These are phyloP conservation scores for Doryteuthis pealeii DNA, from an alignment of 1,140 invertebrate species.

Conservation along the genomic window DNA sequence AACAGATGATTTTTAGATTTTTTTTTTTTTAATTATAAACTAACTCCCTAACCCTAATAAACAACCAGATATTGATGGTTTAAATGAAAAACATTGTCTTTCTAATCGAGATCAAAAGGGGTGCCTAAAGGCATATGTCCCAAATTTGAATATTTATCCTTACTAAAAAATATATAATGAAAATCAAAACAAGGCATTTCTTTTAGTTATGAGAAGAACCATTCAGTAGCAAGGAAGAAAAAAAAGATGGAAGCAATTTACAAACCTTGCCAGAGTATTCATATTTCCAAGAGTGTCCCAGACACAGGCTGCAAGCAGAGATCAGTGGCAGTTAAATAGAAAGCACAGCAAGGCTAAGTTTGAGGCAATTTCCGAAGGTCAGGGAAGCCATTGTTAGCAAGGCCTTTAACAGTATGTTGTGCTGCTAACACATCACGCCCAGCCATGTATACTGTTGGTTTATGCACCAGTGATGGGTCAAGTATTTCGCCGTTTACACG, in stretches of 20 bases:
- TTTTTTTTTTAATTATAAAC: too few relatives aligned
- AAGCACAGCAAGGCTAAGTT: slow-evolving; percentile 62
- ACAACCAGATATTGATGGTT: too few relatives aligned
- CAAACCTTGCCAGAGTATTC: slow-evolving; percentile 63
- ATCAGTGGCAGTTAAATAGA: slow-evolving; percentile 65
- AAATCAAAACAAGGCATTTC: not conserved
- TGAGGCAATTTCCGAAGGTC: slow-evolving; percentile 62
- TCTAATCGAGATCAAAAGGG: too few relatives aligned
- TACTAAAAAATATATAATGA: too few relatives aligned
- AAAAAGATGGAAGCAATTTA: not conserved
- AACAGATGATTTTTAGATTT: too few relatives aligned
- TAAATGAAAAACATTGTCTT: too few relatives aligned
- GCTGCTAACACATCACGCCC: slow-evolving; percentile 12
- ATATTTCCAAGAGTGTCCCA: slow-evolving; percentile 63
- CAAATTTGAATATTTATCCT: too few relatives aligned
- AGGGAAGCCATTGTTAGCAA: slow-evolving; percentile 50
- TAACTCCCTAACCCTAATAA: too few relatives aligned
- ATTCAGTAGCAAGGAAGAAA: too few relatives aligned
- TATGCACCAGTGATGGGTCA: slow-evolving; percentile 19
- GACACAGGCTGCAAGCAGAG: slow-evolving; percentile 65
- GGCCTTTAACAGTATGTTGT: slow-evolving; percentile 12
- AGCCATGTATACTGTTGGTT: too few relatives aligned
- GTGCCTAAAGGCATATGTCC: too few relatives aligned
- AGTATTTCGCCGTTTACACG: slow-evolving; percentile 22
- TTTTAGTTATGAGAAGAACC: slow-evolving; percentile 12